Conservation (phyloP, 2,113 vertebrate species). For the Apistogramma diplotaenia region DNA sequence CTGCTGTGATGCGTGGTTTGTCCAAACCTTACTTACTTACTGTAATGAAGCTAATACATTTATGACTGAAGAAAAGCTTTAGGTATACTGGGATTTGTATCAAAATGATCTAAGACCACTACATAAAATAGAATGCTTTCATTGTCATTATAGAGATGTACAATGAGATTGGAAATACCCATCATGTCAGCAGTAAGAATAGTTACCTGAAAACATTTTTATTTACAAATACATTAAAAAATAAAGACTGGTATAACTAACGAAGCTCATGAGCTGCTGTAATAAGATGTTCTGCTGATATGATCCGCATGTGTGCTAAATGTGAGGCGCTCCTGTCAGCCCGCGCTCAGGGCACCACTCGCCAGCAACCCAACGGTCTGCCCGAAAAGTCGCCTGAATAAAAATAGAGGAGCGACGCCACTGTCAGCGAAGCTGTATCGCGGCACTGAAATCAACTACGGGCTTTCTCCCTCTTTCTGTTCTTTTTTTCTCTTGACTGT, state of each 20-base stretch:
- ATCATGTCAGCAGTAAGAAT: neutral
- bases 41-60: neutral
- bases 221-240: neutral
- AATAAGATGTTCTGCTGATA: neutral
- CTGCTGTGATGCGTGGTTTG: no score
- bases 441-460: neutral
- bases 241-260: neutral
- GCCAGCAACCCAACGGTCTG: fast-evolving
- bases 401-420: constrained; percentile 47
- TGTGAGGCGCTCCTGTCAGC: neutral
- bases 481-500: neutral
- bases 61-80: neutral
- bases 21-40: neutral
- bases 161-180: neutral
- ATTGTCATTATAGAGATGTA: no score
- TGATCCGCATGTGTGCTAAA: neutral
- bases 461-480: neutral
- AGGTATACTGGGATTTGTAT: neutral
- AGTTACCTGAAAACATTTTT: neutral
- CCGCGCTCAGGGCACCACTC: fast-evolving
- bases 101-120: neutral
- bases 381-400: constrained; percentile 59
- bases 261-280: neutral
- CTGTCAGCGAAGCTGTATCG: neutral
- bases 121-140: no score